These are phyloP conservation scores for Plectrocnemia conspersa DNA, from an alignment of 1,140 invertebrate species.

Conservation along the genomic window DNA sequence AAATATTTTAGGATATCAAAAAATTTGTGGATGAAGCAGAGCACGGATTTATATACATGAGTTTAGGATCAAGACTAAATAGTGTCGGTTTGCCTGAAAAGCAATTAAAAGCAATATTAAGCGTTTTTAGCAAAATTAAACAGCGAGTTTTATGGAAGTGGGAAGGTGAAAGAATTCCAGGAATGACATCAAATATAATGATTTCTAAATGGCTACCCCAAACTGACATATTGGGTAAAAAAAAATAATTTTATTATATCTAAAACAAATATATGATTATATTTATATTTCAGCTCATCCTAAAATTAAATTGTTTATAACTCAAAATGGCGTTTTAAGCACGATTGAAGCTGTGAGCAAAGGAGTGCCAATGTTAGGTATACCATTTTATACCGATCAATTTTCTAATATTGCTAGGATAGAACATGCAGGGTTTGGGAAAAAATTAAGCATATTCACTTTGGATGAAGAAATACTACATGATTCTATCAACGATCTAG, in stretches of 20 bases:
- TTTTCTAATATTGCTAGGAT: slow-evolving; percentile 46
- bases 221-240: slow-evolving; percentile 59
- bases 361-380: slow-evolving; percentile 58
- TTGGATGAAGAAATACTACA: slow-evolving; percentile 40
- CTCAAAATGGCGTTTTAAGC: slow-evolving; percentile 60
- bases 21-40: slow-evolving; percentile 52
- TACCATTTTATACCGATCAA: slow-evolving; percentile 62
- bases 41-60: slow-evolving; percentile 59
- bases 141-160: slow-evolving; percentile 65
- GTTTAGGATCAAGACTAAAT: slow-evolving; percentile 46
- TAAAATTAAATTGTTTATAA: slow-evolving; percentile 58
- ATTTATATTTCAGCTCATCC: slow-evolving; percentile 47
- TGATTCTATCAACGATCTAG: slow-evolving; percentile 33
- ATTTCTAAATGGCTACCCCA: slow-evolving; percentile 65
- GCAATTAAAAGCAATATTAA: slow-evolving; percentile 47
- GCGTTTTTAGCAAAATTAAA: slow-evolving; percentile 52
- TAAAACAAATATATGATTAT: not conserved
- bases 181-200: slow-evolving; percentile 56
- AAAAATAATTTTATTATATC: not conserved
- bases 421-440: slow-evolving; percentile 39
- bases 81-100: slow-evolving; percentile 54
- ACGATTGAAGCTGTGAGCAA: slow-evolving; percentile 57
- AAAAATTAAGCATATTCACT: slow-evolving; percentile 39
- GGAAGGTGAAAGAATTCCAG: slow-evolving; percentile 50
- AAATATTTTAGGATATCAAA: slow-evolving; percentile 48